A percentile compares a stretch with the other conserved stretches of the same genome.
Conservation (phyloP, 2,888 invertebrate genomes). For the Nymphalis c-album region DNA sequence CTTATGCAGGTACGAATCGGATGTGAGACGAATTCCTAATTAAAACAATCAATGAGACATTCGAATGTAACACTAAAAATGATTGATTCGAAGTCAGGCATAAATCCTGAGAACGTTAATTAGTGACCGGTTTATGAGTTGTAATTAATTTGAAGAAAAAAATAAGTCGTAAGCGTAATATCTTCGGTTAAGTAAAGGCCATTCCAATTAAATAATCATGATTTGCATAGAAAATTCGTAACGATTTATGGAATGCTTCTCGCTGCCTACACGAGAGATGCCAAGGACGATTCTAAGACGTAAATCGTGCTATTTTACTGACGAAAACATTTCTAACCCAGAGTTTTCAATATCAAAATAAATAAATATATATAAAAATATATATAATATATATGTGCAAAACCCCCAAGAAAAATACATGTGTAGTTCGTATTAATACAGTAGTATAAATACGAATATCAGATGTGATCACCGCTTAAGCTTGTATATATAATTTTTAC, state of each 20-base stretch:
- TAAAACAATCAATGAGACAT: conserved; percentile 35
- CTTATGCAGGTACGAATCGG: conserved; percentile 33
- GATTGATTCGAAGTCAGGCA: conserved; percentile 35
- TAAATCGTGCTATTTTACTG: neutral
- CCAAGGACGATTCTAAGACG: neutral
- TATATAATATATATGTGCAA: neutral
- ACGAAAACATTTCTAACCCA: neutral
- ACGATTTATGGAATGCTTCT: conserved; percentile 36
- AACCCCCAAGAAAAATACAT: neutral
- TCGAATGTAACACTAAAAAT: conserved; percentile 26
- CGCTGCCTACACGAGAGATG: conserved; percentile 3
- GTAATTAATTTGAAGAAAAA: conserved; percentile 38
- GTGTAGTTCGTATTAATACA: too few relatives aligned
- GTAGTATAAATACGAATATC: neutral
- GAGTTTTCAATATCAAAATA: neutral
- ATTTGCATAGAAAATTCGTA: conserved; percentile 61
- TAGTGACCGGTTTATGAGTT: conserved; percentile 44
- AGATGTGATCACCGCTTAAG: neutral
- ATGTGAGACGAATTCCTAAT: conserved; percentile 45
- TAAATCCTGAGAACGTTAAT: conserved; percentile 46
- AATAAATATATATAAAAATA: too few relatives aligned
- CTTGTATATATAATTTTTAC: neutral
- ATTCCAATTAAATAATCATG: conserved; percentile 58
- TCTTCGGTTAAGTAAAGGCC: conserved; percentile 45
- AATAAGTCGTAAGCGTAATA: conserved; percentile 16